These are phyloP conservation scores for Numenius arquata DNA, from an alignment of 2,113 vertebrate genomes.

Conservation along the genomic window DNA sequence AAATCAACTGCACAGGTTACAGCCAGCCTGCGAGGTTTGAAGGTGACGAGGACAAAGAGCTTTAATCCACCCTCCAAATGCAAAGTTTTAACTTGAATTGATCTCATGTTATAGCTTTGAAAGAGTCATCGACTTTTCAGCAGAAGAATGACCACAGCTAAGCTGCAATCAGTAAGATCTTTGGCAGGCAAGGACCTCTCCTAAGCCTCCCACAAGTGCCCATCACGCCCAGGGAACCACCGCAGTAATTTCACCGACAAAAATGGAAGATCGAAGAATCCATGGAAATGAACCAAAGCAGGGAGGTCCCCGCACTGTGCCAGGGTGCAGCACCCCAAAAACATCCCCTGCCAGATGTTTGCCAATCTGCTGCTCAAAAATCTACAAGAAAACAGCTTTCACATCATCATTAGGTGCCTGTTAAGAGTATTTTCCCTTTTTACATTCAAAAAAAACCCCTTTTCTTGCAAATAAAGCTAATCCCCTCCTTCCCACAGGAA, in stretches of 20 bases:
- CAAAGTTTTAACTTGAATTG: not conserved
- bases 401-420: not conserved
- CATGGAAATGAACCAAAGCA: rapidly evolving
- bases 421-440: not conserved
- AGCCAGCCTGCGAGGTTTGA: not conserved
- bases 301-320: not conserved
- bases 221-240: not conserved
- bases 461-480: not conserved
- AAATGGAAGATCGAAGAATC: not conserved
- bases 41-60: not conserved
- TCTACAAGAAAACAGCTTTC: not conserved
- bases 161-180: rapidly evolving
- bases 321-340: not conserved
- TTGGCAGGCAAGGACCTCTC: not conserved
- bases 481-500: not conserved
- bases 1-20: not conserved
- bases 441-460: not conserved
- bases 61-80: not conserved
- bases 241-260: not conserved
- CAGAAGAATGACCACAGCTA: not conserved
- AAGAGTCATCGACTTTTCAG: not conserved
- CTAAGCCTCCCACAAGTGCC: not conserved
- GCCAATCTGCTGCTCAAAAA: not conserved
- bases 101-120: not conserved
- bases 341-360: rapidly evolving